Percentiles rank a stretch among this genome's conserved stretches.
These are phyloP conservation scores for Dasypus novemcinctus DNA, from an alignment of 2,113 vertebrate genomes.

Conservation along the genomic window DNA sequence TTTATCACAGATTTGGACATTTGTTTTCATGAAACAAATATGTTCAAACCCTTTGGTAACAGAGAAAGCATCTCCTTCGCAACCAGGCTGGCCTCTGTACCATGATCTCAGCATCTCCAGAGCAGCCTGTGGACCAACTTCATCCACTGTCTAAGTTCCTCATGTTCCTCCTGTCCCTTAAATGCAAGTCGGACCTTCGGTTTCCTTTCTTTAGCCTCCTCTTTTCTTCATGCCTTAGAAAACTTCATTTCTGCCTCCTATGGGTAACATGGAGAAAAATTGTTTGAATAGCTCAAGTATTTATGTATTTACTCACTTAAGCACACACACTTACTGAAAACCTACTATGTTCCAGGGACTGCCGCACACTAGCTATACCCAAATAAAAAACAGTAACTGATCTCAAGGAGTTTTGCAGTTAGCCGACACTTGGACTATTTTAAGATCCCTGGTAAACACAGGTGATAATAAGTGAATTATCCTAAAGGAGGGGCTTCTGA, in stretches of 20 bases:
- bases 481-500: neutral
- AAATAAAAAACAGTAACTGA: neutral
- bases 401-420: neutral
- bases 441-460: neutral
- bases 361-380: neutral
- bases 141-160: neutral
- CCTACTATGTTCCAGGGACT: neutral
- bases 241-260: neutral
- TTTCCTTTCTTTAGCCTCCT: neutral
- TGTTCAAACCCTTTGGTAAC: neutral
- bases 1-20: neutral
- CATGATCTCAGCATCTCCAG: neutral
- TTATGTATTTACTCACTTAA: neutral
- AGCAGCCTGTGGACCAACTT: neutral
- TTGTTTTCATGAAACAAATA: neutral
- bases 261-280: neutral
- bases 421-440: neutral
- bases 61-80: neutral
- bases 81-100: neutral
- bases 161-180: neutral
- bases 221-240: neutral
- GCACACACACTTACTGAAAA: neutral
- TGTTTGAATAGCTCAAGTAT: neutral
- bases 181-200: fast-evolving
- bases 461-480: neutral